phyloP scores from a whole-genome alignment of 1,140 invertebrate genomes.

The Sipha flava region DNA sequence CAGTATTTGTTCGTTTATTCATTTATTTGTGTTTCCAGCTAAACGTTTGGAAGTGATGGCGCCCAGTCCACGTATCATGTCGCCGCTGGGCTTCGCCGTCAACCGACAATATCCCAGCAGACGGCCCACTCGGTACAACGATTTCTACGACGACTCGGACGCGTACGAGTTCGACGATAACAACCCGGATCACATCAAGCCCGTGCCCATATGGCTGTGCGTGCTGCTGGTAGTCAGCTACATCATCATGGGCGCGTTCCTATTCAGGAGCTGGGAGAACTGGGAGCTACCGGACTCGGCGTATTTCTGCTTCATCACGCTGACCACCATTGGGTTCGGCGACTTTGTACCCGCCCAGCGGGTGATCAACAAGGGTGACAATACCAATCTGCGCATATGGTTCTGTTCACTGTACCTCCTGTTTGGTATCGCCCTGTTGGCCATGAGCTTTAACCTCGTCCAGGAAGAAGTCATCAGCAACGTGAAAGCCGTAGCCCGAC shows the following conservation, averaged over 20 bases:
- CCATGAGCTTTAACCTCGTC: conserved; percentile 98
- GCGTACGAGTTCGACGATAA: conserved; percentile 21
- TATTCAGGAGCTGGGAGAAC: conserved; percentile 75
- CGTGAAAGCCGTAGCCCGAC: conserved; percentile 71
- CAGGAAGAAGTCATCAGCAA: conserved; percentile 84
- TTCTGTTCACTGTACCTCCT: conserved; percentile 86
- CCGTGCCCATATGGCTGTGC: conserved; percentile 85
- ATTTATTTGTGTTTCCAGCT: neutral
- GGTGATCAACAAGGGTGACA: conserved; percentile 48
- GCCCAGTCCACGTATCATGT: conserved; percentile 56
- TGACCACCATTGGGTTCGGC: conserved; percentile 91
- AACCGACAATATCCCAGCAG: conserved; percentile 22
- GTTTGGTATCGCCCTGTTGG: conserved; percentile 91
- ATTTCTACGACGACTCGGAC: conserved; percentile 41
- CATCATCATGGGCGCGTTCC: conserved; percentile 74
- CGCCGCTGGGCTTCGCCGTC: conserved; percentile 57
- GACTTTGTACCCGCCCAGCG: conserved; percentile 85
- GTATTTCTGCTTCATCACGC: conserved; percentile 92
- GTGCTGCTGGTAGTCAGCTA: conserved; percentile 81
- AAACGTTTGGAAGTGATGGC: conserved; percentile 37
- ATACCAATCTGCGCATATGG: conserved; percentile 71
- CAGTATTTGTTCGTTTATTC: too few relatives aligned
- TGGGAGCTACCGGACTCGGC: conserved; percentile 85
- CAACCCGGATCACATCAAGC: conserved; percentile 48
- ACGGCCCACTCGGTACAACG: conserved; percentile 40